Evolutionary conservation across 1,140 invertebrate genomes (phyloP).

Genomic region (Lethocerus indicus): DNA sequence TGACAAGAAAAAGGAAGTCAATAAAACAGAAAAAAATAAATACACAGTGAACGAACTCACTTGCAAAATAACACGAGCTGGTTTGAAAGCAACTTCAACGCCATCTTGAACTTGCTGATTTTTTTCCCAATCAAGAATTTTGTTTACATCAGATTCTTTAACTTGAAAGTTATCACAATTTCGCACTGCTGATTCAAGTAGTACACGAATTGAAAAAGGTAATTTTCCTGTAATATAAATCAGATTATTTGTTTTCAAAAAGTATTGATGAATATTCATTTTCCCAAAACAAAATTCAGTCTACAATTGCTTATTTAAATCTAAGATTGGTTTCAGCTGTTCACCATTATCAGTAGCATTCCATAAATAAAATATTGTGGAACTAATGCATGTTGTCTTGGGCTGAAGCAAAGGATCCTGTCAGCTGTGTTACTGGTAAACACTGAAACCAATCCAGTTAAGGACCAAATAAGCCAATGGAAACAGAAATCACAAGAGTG

Average conservation of each 20-base stretch:
- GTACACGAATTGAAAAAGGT: slow-evolving; percentile 85
- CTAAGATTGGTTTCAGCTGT: too few relatives aligned
- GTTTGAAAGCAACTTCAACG: slow-evolving; percentile 92
- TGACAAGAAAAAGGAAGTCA: slow-evolving; percentile 2
- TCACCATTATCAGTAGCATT: too few relatives aligned
- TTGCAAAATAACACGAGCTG: slow-evolving; percentile 88
- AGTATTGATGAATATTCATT: background rate
- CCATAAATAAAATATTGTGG: too few relatives aligned
- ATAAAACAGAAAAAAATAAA: slow-evolving; percentile 2
- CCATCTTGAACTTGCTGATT: slow-evolving; percentile 47
- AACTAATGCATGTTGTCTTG: too few relatives aligned
- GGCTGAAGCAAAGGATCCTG: too few relatives aligned
- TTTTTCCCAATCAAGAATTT: slow-evolving; percentile 78
- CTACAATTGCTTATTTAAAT: too few relatives aligned
- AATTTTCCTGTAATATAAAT: slow-evolving; percentile 41
- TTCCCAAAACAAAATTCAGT: background rate
- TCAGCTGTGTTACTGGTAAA: too few relatives aligned
- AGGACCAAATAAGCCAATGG: too few relatives aligned
- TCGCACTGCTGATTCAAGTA: slow-evolving; percentile 87
- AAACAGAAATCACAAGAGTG: too few relatives aligned
- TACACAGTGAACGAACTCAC: slow-evolving; percentile 21
- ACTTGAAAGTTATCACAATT: slow-evolving; percentile 95
- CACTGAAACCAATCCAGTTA: too few relatives aligned
- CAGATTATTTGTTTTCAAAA: slow-evolving; percentile 5
- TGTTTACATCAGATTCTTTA: slow-evolving; percentile 69